Conservation (phyloP, 2,797 vertebrate species). For the Acrossocheilus fasciatus region DNA sequence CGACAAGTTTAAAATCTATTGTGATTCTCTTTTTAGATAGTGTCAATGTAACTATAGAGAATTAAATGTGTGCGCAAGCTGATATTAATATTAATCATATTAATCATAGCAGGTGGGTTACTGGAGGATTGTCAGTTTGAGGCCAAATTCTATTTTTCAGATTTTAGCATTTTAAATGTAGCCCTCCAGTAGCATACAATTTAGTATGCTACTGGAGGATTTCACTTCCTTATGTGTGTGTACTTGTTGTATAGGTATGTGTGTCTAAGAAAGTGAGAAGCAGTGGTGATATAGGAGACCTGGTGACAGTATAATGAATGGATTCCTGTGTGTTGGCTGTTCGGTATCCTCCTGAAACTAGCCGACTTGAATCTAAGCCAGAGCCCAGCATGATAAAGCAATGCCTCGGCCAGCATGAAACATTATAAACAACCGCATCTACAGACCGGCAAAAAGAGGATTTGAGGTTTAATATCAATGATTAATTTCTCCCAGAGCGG, state of each 20-base stretch:
- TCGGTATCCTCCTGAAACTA: conserved; percentile 27
- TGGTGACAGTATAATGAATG: conserved; percentile 73
- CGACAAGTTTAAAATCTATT: conserved; percentile 1
- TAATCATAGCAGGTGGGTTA: not conserved
- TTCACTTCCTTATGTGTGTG: conserved; percentile 25
- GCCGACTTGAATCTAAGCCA: conserved; percentile 44
- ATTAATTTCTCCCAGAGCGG: conserved; percentile 26
- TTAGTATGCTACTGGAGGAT: not conserved
- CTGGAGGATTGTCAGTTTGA: conserved; percentile 6
- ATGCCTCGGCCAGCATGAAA: conserved; percentile 17
- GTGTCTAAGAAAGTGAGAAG: conserved; percentile 48
- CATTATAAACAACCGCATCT: conserved; percentile 34
- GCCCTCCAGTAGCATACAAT: not conserved
- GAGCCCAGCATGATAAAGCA: conserved; percentile 54
- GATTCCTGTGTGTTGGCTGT: conserved; percentile 39
- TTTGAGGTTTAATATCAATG: conserved; percentile 37
- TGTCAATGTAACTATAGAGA: not conserved
- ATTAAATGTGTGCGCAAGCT: not conserved
- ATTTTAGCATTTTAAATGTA: conserved; percentile 6
- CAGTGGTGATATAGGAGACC: conserved; percentile 37
- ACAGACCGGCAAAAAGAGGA: not conserved
- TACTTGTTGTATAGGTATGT: conserved; percentile 46
- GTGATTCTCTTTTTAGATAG: not conserved
- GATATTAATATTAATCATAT: not conserved
- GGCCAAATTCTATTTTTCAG: not conserved